Evolutionary conservation across 2,113 vertebrate genomes (phyloP).

Genomic region (Ariopsis seemanni): DNA sequence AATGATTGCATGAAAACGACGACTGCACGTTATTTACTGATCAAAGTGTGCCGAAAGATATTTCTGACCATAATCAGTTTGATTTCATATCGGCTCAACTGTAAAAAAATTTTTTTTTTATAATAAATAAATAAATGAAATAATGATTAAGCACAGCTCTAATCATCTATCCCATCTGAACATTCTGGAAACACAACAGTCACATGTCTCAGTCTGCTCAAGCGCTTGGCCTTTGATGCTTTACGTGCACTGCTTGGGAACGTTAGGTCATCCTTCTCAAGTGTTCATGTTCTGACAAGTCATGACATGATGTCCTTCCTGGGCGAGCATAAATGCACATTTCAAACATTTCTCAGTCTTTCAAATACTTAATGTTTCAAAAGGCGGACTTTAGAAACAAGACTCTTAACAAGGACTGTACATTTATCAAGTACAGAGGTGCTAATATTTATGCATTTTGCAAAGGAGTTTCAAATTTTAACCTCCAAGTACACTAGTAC

Average conservation of each 20-base stretch:
- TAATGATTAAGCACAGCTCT: slow-evolving; percentile 18
- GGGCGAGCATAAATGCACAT: slow-evolving; percentile 6
- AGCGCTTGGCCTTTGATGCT: slow-evolving; percentile 32
- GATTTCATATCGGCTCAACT: slow-evolving; percentile 27
- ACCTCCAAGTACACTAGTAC: not conserved
- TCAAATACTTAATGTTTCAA: not conserved
- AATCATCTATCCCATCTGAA: slow-evolving; percentile 22
- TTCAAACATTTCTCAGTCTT: not conserved
- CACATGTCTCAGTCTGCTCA: not conserved
- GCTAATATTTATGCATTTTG: not conserved
- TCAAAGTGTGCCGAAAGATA: not conserved
- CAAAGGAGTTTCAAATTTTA: not conserved
- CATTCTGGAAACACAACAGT: slow-evolving; percentile 39
- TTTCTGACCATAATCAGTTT: slow-evolving; percentile 36
- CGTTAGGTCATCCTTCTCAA: slow-evolving; percentile 26
- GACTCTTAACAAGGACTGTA: not conserved
- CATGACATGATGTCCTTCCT: not conserved
- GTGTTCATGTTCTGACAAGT: not conserved
- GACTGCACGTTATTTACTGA: not conserved
- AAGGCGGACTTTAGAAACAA: not conserved
- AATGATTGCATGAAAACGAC: not conserved
- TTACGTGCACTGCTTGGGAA: not conserved
- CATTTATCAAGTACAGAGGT: not conserved
- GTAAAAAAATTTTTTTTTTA: too few species aligned
- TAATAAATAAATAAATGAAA: too few species aligned